Evolutionary conservation across 2,113 vertebrate genomes (phyloP).

Genomic region (Mugil cephalus): DNA sequence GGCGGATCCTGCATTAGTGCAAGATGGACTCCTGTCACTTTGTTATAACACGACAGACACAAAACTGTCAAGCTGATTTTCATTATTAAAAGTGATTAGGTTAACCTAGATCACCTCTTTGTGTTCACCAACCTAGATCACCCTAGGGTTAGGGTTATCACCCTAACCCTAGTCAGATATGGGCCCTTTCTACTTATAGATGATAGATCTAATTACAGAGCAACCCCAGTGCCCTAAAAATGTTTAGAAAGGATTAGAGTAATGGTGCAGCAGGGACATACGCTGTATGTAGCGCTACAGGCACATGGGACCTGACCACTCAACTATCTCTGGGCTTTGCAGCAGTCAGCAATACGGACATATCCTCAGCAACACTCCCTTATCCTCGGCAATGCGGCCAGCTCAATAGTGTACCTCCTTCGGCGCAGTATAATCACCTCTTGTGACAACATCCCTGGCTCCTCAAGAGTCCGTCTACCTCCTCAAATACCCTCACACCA

Average conservation of each 20-base stretch:
- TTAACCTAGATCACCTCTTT: no score
- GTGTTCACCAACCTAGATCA: no score
- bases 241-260: slow-evolving; percentile 16
- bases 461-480: slow-evolving; percentile 56
- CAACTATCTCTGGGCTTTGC: slow-evolving; percentile 69
- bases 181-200: slow-evolving; percentile 11
- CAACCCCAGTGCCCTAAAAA: slow-evolving; percentile 26
- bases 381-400: slow-evolving; percentile 51
- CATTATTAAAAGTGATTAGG: neutral
- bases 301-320: slow-evolving; percentile 74
- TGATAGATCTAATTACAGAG: slow-evolving; percentile 21
- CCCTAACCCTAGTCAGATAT: neutral
- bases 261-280: slow-evolving; percentile 50
- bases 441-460: slow-evolving; percentile 67
- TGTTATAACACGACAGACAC: neutral
- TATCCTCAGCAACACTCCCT: slow-evolving; percentile 55
- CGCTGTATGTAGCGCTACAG: slow-evolving; percentile 49
- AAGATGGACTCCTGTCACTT: neutral
- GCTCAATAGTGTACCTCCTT: slow-evolving; percentile 63
- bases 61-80: neutral
- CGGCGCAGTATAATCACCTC: slow-evolving; percentile 63
- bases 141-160: no score
- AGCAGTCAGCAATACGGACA: slow-evolving; percentile 70
- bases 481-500: slow-evolving; percentile 68
- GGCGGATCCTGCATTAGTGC: no score